Base-by-base conservation (phyloP, 2,888 invertebrate genomes). In the Callosobruchus maculatus region DNA sequence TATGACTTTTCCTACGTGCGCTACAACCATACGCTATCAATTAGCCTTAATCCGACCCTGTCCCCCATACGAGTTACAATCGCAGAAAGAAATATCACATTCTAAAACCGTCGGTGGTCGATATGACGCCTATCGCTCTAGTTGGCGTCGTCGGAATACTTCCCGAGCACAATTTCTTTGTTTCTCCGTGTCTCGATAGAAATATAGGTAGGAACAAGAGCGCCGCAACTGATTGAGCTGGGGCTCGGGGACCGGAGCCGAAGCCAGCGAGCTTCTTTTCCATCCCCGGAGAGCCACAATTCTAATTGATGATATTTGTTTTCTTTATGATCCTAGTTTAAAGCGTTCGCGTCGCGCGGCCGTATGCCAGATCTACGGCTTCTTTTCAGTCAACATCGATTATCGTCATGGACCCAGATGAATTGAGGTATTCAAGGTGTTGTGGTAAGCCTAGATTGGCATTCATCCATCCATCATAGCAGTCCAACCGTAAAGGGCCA, bases 151-250 rank as follows among this genome's bases (percentile, higher is more conserved):
- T 83, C 80, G 82, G 84, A 84, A 85, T 84, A 85, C 86, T 87
- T 87, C 84, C 85, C 84, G 83, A 85, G 83, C 84, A 84, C 84
- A 85, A 86, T 86, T 86, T 85, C 84, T 85, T 84, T 85, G 84
- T 85, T 86, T 84, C 84, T 83, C 85, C 84, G 5, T 49, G 49
- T 49, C 49, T 49, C 49, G 49, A 49, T 7, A 49, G 49, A 49
- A 49, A 49, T 49, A 49, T 49, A 49, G 49, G 49, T 49, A 49
- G 49, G 49, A 49, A 18, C 49, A 79, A 82, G 81, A 83, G 83
- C 83, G 85, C 85, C 84, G 82, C 85, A 84, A 83, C 86, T 86
- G 86, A 87, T 87, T 87, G 87, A 83, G 85, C 82, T 75, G 87
- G 87, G 87, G 86, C 80, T 85, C 84, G 80, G 86, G 85, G 86